Base-by-base conservation (phyloP, 2,797 vertebrate species). In the Aselliscus stoliczkanus region DNA sequence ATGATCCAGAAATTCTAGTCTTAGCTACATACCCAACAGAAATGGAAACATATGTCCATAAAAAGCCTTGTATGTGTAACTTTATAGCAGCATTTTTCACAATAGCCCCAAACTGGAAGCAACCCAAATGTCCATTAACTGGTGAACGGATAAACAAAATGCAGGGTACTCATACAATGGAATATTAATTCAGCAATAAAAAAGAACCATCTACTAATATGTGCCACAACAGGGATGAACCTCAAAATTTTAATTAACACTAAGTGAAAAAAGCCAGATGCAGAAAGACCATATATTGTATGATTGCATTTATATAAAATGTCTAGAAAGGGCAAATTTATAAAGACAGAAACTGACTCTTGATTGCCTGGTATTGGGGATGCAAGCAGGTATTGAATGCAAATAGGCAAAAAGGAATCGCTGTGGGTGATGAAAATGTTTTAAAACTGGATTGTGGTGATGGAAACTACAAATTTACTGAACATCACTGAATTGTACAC, bases 111-210 rank as follows among this genome's bases (percentile, higher is more conserved):
- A 82, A 34, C 50, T 83, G 89, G 54, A 90, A 64, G 37, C 47
- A 50, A 65, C 64, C 37, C 62, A 83, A 79, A 92, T 18, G 44
- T 44, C 65, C 42, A 69, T 52, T 54, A 84, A 27, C 11, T n/a
- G 37, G 50, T 34, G 4, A 90, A 65, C 17, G 56, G 27, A 39
- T 44, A 76, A 80, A 83, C 6, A 27, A 88, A 76, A 50, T 17
- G 31, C 10, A 54, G 69, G 47, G 58, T 29, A 85, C 23, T 85
- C 39, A 39, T 17, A 75, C 12, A 75, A 87, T 50, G 11, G 27
- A 90, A 75, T 34, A 88, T 88, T 69, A 96, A 83, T 65, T 87
- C 79, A 87, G 31, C n/a, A 72, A 77, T 72, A 39, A 77, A 79
- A 82, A 94, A 75, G n/a, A 88, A 86, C 8, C 29, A 29, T 34